Evolutionary conservation across 2,888 invertebrate genomes (phyloP).

Genomic region (Cheilosia pagana): DNA sequence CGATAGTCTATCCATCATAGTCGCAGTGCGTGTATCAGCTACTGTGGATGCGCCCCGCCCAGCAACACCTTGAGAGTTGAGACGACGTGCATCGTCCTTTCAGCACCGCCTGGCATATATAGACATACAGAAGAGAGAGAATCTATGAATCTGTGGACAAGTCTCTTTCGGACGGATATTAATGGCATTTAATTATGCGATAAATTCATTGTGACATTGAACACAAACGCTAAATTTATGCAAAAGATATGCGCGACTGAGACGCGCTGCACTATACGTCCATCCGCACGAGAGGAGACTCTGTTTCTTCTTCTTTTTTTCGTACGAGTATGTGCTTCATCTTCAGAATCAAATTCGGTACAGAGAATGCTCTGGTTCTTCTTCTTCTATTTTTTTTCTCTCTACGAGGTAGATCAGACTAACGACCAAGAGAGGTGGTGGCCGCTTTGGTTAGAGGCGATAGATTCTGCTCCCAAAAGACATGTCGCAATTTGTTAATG

Average conservation of each 20-base stretch:
- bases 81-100: neutral
- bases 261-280: conserved; percentile 15
- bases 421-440: conserved; percentile 41
- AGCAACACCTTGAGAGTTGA: conserved; percentile 10
- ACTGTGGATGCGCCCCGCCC: neutral
- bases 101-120: neutral
- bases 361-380: conserved; percentile 34
- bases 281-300: conserved; percentile 40
- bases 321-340: conserved; percentile 2
- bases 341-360: conserved; percentile 43
- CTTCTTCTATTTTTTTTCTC: neutral
- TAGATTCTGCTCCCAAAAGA: conserved; percentile 74
- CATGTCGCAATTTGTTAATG: conserved; percentile 76
- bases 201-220: conserved; percentile 76
- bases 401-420: conserved; percentile 12
- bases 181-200: conserved; percentile 75
- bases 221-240: conserved; percentile 74
- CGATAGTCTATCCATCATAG: conserved; percentile 25
- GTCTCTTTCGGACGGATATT: conserved; percentile 72
- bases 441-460: conserved; percentile 50
- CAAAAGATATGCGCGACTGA: conserved; percentile 62
- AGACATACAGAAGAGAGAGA: conserved; percentile 14
- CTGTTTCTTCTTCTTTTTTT: neutral
- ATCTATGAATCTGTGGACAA: conserved; percentile 68
- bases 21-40: conserved; percentile 17